Evolutionary conservation across 2,113 vertebrate genomes (phyloP), one percentile per base, ranked within the genome.

Genomic region (Laterallus jamaicensis): DNA sequence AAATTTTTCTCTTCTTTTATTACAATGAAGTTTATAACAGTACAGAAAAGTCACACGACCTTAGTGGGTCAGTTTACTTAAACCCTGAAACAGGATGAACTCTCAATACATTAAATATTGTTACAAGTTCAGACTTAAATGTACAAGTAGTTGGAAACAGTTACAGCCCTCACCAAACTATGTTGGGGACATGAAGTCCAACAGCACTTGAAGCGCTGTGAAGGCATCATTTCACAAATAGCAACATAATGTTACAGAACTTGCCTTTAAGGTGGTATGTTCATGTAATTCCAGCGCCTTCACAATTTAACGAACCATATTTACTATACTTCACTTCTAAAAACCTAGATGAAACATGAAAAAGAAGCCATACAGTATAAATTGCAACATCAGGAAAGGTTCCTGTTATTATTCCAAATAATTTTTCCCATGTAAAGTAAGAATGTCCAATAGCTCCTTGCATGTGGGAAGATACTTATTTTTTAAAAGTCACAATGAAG

Each of bases 311-410:
- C 98, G 98, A 99, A 99, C 98, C 98, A 99, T 98, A 99, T 98
- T 99, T 99, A 99, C 99, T 99, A 99, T 98, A 99, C 98, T 98
- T 99, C 98, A 99, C 98, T 98, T 99, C 98, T 99, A 99, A 99
- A 99, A 99, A 99, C 99, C 99, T 99, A 99, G 99, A 98, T 98
- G 98, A 98, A 99, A 99, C 98, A 99, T 98, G 99, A 98, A 98
- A 98, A 99, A 98, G 99, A 98, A 99, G 98, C 98, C 98, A 99
- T 98, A 99, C 98, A 99, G 98, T 99, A 99, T 99, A 98, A 99
- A 98, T 98, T 98, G 98, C 98, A 99, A 98, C 97, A 98, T 97
- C 97, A 98, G 98, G 98, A 98, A 98, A 98, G 98, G 93, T 97
- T 98, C 97, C 98, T 98, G 97, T 97, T 98, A 98, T 98, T 98